Conservation (phyloP, 2,888 invertebrate species). For the Agriopis marginaria region DNA sequence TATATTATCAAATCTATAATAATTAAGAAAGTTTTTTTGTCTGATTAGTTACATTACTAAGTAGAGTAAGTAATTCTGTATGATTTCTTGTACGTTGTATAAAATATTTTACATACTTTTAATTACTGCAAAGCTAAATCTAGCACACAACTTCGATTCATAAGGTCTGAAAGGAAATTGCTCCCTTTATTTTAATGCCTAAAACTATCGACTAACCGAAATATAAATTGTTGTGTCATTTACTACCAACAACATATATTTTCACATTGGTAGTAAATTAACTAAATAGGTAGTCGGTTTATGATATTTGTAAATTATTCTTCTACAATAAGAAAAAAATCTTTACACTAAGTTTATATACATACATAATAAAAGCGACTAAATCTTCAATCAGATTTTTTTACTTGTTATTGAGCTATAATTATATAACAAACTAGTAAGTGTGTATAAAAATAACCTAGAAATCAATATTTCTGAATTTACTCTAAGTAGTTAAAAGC, state of each 20-base stretch:
- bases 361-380: not conserved
- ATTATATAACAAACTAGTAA: not conserved
- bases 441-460: no score
- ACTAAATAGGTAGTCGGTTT: not conserved
- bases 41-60: not conserved
- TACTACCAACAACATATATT: no score
- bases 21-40: not conserved
- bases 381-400: not conserved
- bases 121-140: constrained; percentile 38
- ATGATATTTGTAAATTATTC: not conserved
- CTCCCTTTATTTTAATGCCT: constrained; percentile 48
- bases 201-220: not conserved
- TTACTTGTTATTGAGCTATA: not conserved
- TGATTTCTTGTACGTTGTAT: constrained; percentile 8
- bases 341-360: not conserved
- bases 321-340: not conserved
- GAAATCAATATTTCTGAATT: no score
- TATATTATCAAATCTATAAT: not conserved
- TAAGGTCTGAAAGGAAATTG: constrained; percentile 61
- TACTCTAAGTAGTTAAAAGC: no score
- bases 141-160: constrained; percentile 57
- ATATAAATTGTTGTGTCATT: no score
- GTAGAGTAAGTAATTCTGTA: not conserved
- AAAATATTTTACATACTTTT: constrained; percentile 12
- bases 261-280: not conserved